These are phyloP conservation scores for Lasioglossum pauxillum DNA, from an alignment of 2,888 invertebrate genomes.

Conservation along the genomic window DNA sequence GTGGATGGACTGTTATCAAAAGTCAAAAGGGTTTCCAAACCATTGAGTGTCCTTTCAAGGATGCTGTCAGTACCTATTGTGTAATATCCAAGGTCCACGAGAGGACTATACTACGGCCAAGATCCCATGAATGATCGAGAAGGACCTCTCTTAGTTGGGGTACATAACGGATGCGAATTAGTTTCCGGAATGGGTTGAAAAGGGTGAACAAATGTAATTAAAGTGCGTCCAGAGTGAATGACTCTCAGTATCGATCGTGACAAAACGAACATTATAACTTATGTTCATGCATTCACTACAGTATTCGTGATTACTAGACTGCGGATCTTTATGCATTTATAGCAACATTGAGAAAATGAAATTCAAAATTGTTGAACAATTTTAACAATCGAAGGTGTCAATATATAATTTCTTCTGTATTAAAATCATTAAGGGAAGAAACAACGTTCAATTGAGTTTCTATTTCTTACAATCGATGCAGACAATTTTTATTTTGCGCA, in stretches of 20 bases:
- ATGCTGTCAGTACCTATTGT: neutral
- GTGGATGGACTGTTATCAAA: neutral
- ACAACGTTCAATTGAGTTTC: too few relatives aligned
- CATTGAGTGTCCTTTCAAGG: neutral
- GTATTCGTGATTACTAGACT: neutral
- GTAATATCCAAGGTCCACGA: neutral
- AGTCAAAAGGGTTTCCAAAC: conserved; percentile 1
- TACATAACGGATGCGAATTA: neutral
- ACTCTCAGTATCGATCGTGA: neutral
- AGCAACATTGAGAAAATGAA: too few relatives aligned
- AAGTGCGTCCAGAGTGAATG: neutral
- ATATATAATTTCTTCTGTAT: too few relatives aligned
- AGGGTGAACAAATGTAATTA: neutral
- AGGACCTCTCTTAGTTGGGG: neutral
- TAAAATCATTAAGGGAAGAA: too few relatives aligned
- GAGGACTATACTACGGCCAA: neutral
- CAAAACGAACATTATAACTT: too few relatives aligned
- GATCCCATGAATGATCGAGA: neutral
- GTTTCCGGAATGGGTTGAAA: neutral
- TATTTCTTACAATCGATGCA: too few relatives aligned
- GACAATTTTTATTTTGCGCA: too few relatives aligned
- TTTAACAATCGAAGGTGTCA: too few relatives aligned
- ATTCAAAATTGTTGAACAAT: too few relatives aligned
- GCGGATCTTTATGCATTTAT: too few relatives aligned
- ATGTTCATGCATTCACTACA: neutral